A percentile compares a stretch with the other conserved stretches of the same genome.
phyloP scores from a whole-genome alignment of 2,888 invertebrate species.

The Anaspis maculata region DNA sequence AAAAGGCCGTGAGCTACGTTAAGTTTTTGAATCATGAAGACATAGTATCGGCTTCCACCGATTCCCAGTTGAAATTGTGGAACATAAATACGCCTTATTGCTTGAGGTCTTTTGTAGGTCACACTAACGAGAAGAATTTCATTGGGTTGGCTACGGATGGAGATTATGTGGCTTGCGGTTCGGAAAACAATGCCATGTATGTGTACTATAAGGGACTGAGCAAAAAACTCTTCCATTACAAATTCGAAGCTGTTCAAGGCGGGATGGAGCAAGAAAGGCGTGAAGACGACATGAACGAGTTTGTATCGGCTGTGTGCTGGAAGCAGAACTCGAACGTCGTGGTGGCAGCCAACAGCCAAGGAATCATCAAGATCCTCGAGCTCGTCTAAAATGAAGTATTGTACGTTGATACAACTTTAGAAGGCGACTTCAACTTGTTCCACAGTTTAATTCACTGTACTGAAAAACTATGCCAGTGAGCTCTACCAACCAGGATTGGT shows the following conservation, averaged over 20 bases:
- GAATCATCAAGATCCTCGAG: constrained; percentile 82
- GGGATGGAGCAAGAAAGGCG: constrained; percentile 67
- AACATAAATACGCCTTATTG: constrained; percentile 69
- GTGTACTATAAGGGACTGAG: constrained; percentile 86
- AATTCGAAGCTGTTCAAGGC: constrained; percentile 76
- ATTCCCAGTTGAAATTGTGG: constrained; percentile 88
- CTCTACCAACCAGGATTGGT: no score
- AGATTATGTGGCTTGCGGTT: constrained; percentile 88
- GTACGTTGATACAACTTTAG: no score
- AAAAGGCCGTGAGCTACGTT: constrained; percentile 91
- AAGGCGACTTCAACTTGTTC: no score
- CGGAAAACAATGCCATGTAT: constrained; percentile 88
- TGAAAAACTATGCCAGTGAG: no score
- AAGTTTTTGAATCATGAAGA: constrained; percentile 80
- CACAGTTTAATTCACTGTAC: no score
- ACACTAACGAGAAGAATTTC: constrained; percentile 93
- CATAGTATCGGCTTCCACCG: constrained; percentile 87
- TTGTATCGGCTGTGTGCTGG: constrained; percentile 95
- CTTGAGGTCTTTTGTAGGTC: constrained; percentile 80
- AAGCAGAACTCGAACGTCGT: constrained; percentile 75
- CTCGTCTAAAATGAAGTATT: constrained; percentile 46
- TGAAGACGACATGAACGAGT: constrained; percentile 83
- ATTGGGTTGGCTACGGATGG: constrained; percentile 89
- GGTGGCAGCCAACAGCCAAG: constrained; percentile 90
- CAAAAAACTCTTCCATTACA: constrained; percentile 76